Conservation (phyloP, 2,113 vertebrate genomes). For the Empidonax traillii region DNA sequence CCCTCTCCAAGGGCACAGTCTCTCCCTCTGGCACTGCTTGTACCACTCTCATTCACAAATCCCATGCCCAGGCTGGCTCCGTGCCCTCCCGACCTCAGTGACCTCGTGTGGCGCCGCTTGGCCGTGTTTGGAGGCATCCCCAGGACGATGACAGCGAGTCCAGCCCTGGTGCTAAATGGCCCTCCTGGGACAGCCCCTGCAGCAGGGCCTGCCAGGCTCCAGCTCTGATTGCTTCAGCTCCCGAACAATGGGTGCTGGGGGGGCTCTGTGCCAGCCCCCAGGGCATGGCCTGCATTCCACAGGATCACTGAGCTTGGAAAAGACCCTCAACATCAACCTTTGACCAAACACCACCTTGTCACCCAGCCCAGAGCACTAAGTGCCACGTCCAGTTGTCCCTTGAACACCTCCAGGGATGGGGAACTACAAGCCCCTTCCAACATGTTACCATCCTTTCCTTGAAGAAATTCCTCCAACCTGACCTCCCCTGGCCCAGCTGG, state of each 20-base stretch:
- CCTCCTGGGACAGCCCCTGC: constrained; percentile 15
- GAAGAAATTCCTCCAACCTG: background rate
- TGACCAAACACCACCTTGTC: background rate
- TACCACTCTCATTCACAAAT: background rate
- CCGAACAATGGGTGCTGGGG: background rate
- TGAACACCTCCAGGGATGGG: background rate
- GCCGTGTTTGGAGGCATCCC: background rate
- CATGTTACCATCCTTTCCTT: background rate
- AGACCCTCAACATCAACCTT: background rate
- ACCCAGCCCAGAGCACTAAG: background rate
- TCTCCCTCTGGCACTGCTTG: rapidly evolving
- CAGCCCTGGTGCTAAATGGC: constrained; percentile 23
- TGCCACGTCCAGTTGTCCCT: background rate
- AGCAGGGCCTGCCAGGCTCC: background rate
- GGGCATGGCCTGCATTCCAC: background rate
- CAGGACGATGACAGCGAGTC: background rate
- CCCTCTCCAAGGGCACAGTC: background rate
- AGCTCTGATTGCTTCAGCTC: constrained; percentile 11
- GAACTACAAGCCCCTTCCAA: background rate
- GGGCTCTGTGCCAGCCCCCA: background rate
- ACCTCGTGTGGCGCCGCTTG: background rate
- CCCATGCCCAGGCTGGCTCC: background rate
- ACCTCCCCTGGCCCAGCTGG: background rate
- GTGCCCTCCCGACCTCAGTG: background rate
- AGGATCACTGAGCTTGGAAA: background rate